Evolutionary conservation across 2,113 vertebrate genomes (phyloP).

Genomic region (Melospiza melodia): DNA sequence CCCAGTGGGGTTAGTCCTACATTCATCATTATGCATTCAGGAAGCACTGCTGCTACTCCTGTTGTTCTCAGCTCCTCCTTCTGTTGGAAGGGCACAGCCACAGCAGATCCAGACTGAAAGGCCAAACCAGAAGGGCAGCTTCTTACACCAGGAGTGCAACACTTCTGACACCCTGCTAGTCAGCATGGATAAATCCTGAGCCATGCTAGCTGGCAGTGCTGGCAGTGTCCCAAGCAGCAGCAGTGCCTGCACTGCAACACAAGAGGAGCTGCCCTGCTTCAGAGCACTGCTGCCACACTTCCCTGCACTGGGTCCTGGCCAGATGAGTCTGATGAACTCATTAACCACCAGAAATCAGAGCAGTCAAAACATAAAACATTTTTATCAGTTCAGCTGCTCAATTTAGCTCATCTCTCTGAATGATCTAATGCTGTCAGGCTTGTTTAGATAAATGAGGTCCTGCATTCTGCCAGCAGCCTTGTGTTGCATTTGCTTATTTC

Average conservation of each 20-base stretch:
- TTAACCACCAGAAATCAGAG: neutral
- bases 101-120: neutral
- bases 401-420: neutral
- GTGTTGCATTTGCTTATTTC: rapidly evolving
- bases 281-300: neutral
- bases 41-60: neutral
- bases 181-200: rapidly evolving
- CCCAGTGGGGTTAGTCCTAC: rapidly evolving
- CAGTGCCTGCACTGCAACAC: rapidly evolving
- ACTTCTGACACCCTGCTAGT: neutral
- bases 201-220: rapidly evolving
- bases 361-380: neutral
- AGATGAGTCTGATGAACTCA: neutral
- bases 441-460: neutral
- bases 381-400: neutral
- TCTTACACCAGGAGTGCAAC: neutral
- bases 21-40: rapidly evolving
- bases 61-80: neutral
- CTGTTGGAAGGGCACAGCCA: neutral
- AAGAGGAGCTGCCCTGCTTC: neutral
- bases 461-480: neutral
- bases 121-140: rapidly evolving
- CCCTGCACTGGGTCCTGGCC: neutral
- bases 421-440: neutral
- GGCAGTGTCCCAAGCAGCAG: neutral